phyloP scores from a whole-genome alignment of 1,140 invertebrate species.

The Idris sp. region DNA sequence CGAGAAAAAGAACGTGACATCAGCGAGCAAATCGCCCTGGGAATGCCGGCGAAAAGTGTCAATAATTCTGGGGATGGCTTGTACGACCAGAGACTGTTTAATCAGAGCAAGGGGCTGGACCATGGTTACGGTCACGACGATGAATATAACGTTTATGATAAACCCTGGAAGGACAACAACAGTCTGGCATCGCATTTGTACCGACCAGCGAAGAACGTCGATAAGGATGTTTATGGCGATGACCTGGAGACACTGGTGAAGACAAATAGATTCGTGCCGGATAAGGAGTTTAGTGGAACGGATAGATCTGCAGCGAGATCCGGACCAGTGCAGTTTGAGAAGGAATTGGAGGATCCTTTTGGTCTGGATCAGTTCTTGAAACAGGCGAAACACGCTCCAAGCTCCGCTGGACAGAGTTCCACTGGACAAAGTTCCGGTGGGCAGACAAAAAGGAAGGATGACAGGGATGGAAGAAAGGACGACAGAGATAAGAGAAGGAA shows the following conservation, averaged over 20 bases:
- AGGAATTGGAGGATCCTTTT: constrained; percentile 96
- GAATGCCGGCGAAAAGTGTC: constrained; percentile 91
- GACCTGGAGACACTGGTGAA: constrained; percentile 91
- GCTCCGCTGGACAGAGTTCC: too few species aligned
- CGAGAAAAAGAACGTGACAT: constrained; percentile 97
- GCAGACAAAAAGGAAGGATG: constrained; percentile 74
- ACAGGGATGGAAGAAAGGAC: constrained; percentile 71
- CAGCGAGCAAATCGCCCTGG: constrained; percentile 98
- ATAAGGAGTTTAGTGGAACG: constrained; percentile 96
- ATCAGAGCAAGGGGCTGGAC: constrained; percentile 96
- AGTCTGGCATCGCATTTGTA: constrained; percentile 94
- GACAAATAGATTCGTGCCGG: constrained; percentile 93
- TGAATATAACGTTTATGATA: constrained; percentile 98
- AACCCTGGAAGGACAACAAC: constrained; percentile 92
- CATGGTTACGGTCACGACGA: constrained; percentile 99
- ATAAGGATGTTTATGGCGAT: constrained; percentile 94
- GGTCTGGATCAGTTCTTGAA: constrained; percentile 98
- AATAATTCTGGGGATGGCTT: constrained; percentile 87
- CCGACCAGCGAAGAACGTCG: constrained; percentile 91
- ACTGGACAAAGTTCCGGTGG: constrained; percentile 61
- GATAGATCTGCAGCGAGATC: constrained; percentile 85
- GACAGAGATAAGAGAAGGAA: constrained; percentile 75
- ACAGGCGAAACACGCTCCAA: constrained; percentile 95
- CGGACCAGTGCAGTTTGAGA: constrained; percentile 98
- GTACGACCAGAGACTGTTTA: constrained; percentile 98